phyloP scores from a whole-genome alignment of 2,113 vertebrate species.

The Callopanchax toddi region DNA sequence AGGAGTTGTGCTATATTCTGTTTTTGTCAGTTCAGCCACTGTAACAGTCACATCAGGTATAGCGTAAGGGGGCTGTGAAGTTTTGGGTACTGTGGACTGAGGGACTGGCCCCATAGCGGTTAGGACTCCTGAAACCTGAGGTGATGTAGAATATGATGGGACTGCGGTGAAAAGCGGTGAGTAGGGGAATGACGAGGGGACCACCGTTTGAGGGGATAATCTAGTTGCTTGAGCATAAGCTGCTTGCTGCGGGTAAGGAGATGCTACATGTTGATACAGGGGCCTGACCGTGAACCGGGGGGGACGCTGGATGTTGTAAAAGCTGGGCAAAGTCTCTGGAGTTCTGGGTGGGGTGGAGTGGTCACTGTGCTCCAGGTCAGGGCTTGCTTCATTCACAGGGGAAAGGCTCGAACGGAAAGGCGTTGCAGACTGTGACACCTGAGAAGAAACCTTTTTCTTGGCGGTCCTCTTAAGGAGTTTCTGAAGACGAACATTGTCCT shows the following conservation, averaged over 20 bases:
- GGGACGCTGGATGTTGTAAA: constrained; percentile 15
- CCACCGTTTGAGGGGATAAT: constrained; percentile 70
- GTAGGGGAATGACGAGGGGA: constrained; percentile 26
- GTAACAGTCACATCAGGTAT: constrained; percentile 22
- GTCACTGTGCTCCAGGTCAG: constrained; percentile 84
- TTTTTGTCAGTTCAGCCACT: constrained; percentile 27
- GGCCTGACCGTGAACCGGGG: constrained; percentile 70
- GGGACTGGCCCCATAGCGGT: constrained; percentile 9
- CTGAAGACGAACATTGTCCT: constrained; percentile 88
- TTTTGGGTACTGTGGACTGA: constrained; percentile 17
- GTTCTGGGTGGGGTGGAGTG: constrained; percentile 65
- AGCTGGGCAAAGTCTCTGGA: constrained; percentile 44
- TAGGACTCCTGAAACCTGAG: constrained; percentile 15
- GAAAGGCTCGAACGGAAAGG: constrained; percentile 89
- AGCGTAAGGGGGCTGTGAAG: constrained; percentile 20
- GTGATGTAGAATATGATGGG: constrained; percentile 31
- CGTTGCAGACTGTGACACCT: constrained; percentile 52
- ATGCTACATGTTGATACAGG: constrained; percentile 73
- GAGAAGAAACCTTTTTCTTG: constrained; percentile 77
- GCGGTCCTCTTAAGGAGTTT: constrained; percentile 87
- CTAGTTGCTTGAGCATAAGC: constrained; percentile 65
- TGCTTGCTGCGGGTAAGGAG: constrained; percentile 81
- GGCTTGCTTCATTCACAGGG: constrained; percentile 91
- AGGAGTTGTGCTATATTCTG: constrained; percentile 12
- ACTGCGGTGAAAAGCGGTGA: constrained; percentile 52